Base-by-base conservation (phyloP, 2,797 vertebrate genomes). In the Dipus sagitta region DNA sequence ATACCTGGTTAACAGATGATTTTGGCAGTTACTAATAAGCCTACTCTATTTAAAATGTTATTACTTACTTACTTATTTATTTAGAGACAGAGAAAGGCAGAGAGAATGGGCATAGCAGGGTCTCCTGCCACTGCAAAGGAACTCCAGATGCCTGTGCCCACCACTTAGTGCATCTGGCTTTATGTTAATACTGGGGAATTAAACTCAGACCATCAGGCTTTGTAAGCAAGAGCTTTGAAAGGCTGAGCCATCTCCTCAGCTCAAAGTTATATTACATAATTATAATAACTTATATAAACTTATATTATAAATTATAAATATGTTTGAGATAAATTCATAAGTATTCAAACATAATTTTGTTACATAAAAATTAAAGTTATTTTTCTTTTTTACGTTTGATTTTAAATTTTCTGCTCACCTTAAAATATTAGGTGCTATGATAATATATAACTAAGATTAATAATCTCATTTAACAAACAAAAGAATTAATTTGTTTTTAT, bases 401-500 rank as follows among this genome's bases (percentile, higher is more conserved):
- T 94, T 94, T 75, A 85, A 84, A 81, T 4, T 94, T 92, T 78
- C 2, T 89, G 4, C 14, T 64, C 6, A 67, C 18, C 83, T 94
- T 83, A 75, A 92, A 94, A 84, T 85, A 88, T 84, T 96, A 81
- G 80, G 47, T 93, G 74, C 23, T 93, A 67, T 76, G 71, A 60
- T 90, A 88, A 93, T 77, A 84, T 78, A 11, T 95, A 90, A 92
- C 85, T 90, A 94, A 88, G 75, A 94, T 88, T 77, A 93, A 93
- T 74, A 68, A 70, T 77, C 38, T 65, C 47, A 82, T 86, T 93
- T 92, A 54, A 80, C 88, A 92, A 93, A 54, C 62, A 75, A 58
- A 79, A 15, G 79, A 92, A 96, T 86, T 95, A 92, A 95, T n/a
- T 96, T 91, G 4, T 58, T 92, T 92, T 96, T 84, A 71, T 76